Evolutionary conservation across 2,888 invertebrate genomes (phyloP).

Genomic region (Agrochola lota): DNA sequence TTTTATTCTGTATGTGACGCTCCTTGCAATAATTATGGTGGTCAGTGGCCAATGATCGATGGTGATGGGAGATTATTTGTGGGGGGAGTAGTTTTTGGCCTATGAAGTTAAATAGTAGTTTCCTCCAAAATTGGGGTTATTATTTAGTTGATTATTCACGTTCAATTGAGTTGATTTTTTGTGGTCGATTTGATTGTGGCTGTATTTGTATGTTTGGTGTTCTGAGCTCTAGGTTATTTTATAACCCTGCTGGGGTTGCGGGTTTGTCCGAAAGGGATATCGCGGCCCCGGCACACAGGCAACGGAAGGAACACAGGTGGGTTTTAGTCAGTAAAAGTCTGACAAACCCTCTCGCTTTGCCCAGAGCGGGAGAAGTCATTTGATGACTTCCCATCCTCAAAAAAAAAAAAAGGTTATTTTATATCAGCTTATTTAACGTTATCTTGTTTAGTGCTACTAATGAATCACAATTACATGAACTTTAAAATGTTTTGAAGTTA

Average conservation of each 20-base stretch:
- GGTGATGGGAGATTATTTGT: slow-evolving; percentile 23
- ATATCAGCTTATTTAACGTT: neutral
- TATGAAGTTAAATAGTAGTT: slow-evolving; percentile 37
- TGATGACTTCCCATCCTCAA: too few species aligned
- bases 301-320: too few species aligned
- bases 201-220: neutral
- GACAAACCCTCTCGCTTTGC: too few species aligned
- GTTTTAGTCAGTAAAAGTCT: too few species aligned
- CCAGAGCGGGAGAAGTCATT: too few species aligned
- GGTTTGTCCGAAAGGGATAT: too few species aligned
- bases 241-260: too few species aligned
- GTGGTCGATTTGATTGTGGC: neutral
- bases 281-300: too few species aligned
- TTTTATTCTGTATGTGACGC: slow-evolving; percentile 61
- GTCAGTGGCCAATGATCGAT: slow-evolving; percentile 27
- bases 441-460: neutral
- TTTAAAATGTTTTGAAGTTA: neutral
- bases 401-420: too few species aligned
- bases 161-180: slow-evolving; percentile 14
- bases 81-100: slow-evolving; percentile 40
- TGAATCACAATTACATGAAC: neutral
- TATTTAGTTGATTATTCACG: slow-evolving; percentile 24
- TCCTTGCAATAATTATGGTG: slow-evolving; percentile 44
- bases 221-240: too few species aligned
- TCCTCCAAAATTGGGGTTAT: slow-evolving; percentile 18